Conservation (phyloP, 2,888 invertebrate genomes). For the Xestia ashworthii region DNA sequence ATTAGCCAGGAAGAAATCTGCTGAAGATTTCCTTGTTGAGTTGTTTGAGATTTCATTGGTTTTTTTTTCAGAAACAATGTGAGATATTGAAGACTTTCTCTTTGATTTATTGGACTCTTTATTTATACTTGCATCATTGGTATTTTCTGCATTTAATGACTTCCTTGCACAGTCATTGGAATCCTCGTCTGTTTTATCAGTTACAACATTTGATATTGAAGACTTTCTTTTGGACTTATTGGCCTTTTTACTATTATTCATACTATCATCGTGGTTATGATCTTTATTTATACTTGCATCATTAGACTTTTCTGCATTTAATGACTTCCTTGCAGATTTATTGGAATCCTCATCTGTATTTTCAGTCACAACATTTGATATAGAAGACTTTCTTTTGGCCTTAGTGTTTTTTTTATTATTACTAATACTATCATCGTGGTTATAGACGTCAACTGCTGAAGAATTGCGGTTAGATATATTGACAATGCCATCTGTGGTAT, state of each 20-base stretch:
- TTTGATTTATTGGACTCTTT: conserved; percentile 45
- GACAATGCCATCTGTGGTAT: conserved; percentile 41
- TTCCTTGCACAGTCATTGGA: conserved; percentile 32
- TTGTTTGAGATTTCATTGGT: conserved; percentile 27
- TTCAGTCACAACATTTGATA: conserved; percentile 19
- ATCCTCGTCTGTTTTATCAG: conserved; percentile 17
- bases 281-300: conserved; percentile 14
- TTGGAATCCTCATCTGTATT: conserved; percentile 22
- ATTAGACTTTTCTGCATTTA: conserved; percentile 11
- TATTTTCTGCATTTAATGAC: conserved; percentile 18
- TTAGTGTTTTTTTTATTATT: conserved; percentile 41
- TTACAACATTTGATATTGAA: conserved; percentile 26
- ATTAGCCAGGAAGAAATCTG: not conserved
- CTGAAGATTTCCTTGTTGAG: conserved; percentile 28
- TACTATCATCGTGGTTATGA: conserved; percentile 26
- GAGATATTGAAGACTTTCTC: conserved; percentile 41
- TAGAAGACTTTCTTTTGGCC: conserved; percentile 58
- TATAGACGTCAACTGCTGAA: not conserved
- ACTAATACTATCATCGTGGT: conserved; percentile 28
- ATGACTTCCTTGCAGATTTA: conserved; percentile 23
- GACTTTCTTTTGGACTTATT: conserved; percentile 61
- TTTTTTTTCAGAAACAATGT: conserved; percentile 14
- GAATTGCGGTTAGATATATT: conserved; percentile 23
- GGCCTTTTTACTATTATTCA: conserved; percentile 22
- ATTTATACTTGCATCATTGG: conserved; percentile 25